Percentiles rank a stretch among this genome's conserved stretches.
These are phyloP conservation scores for Rhamphomyia laevipes DNA, from an alignment of 2,888 invertebrate species.

Conservation along the genomic window DNA sequence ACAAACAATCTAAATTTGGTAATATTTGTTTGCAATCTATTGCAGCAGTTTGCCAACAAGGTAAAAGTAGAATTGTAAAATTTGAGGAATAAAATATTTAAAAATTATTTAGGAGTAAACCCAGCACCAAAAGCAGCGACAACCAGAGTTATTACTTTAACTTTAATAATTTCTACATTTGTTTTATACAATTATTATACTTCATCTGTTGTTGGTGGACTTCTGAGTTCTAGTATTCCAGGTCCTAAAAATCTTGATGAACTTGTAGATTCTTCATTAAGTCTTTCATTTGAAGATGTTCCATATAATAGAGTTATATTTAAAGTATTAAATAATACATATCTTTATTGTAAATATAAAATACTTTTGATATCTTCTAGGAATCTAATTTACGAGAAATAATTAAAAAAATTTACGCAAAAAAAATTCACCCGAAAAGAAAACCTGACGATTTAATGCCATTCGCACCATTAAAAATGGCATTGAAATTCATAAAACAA, in stretches of 20 bases:
- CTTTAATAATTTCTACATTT: constrained; percentile 25
- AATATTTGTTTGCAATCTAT: constrained; percentile 20
- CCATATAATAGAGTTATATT: constrained; percentile 33
- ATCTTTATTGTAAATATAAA: too few species aligned
- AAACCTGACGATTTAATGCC: constrained; percentile 21
- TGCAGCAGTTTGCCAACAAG: constrained; percentile 31
- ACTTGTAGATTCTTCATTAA: constrained; percentile 26
- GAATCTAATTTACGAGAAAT: constrained; percentile 20
- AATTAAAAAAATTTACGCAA: constrained; percentile 21
- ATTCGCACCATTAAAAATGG: constrained; percentile 27
- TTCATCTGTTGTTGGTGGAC: constrained; percentile 34
- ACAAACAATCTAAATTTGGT: constrained; percentile 1
- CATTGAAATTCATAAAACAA: constrained; percentile 34
- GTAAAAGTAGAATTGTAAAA: constrained; percentile 5
- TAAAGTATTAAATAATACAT: constrained; percentile 19
- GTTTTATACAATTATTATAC: constrained; percentile 35
- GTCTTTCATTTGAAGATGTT: constrained; percentile 32
- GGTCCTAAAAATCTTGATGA: constrained; percentile 29
- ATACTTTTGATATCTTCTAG: not conserved
- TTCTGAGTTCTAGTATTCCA: constrained; percentile 26
- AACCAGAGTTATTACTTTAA: constrained; percentile 24
- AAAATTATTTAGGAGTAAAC: constrained; percentile 21
- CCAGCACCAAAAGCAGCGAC: constrained; percentile 23
- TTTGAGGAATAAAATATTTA: not conserved
- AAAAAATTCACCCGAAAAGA: constrained; percentile 23